Evolutionary conservation across 2,888 invertebrate genomes (phyloP), one percentile per base, ranked within the genome.

Genomic region (Standfussiana lucernea): DNA sequence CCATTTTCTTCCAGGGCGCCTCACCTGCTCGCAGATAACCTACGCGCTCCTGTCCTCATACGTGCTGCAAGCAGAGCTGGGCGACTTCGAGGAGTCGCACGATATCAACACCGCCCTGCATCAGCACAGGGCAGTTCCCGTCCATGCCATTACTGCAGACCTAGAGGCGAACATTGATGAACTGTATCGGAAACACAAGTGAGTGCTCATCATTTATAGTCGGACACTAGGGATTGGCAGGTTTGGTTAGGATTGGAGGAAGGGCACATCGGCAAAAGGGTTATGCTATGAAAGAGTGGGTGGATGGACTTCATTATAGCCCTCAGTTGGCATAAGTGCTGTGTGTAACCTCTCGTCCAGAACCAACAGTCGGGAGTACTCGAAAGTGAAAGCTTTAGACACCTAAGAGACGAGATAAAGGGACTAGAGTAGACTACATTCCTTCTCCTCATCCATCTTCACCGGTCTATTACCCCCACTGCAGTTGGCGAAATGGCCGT

Each of bases 1-100:
- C 18, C 42, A 8, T 21, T 0, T 32, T 15, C 24, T 1, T 86
- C 40, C 91, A 96, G 98, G 97, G 83, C 99, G 99, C 75, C 97
- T 99, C 87, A 98, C 99, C n/a, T 99, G 99, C 94, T 99, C 99
- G 0, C 98, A 98, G 92, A 99, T 99, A 53, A 99, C 99, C 5
- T 98, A 99, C 93, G 99, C 99, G 2, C 97, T 99, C 71, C 97
- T 99, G 70, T 99, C 99, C 8, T 99, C 99, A 0, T 97, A 97
- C 93, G 94, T 97, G 80, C 98, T 99, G 75, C 99, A 99, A 94
- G 98, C 99, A 0, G 99, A 99, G 95, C 97, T 99, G 86, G 99
- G 99, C 0, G 99, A 99, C 96, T 98, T 98, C 92, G 98, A 99
- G 93, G 97, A 97, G 86, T 96, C 97, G 32, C 97, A 97, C 84